Evolutionary conservation across 2,888 invertebrate genomes (phyloP).

Genomic region (Cantharis flavilabris): DNA sequence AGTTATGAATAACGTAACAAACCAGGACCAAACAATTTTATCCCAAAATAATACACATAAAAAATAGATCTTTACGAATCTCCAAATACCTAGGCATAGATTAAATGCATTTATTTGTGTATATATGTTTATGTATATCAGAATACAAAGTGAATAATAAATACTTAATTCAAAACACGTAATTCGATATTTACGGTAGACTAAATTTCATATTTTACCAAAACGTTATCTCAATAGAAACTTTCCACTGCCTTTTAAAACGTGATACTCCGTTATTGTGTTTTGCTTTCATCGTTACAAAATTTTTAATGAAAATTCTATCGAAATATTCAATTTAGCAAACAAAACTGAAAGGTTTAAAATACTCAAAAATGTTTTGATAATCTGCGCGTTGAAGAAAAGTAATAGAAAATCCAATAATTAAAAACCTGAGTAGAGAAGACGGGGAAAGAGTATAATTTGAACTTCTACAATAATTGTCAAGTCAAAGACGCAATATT

Average conservation of each 20-base stretch:
- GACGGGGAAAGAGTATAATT: too few relatives aligned
- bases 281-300: background rate
- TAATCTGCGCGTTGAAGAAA: background rate
- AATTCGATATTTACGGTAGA: background rate
- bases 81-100: background rate
- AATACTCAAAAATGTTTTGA: background rate
- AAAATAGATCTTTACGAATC: background rate
- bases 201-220: background rate
- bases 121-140: background rate
- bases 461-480: background rate
- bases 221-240: constrained; percentile 3
- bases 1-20: background rate
- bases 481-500: background rate
- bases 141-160: background rate
- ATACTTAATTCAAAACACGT: background rate
- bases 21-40: background rate
- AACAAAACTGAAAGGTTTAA: background rate
- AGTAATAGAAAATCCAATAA: background rate
- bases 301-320: background rate
- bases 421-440: background rate
- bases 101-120: background rate
- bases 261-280: background rate
- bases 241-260: background rate
- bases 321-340: background rate
- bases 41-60: background rate